These are phyloP conservation scores for Vulpes lagopus DNA, from an alignment of 2,113 vertebrate genomes.

Conservation along the genomic window DNA sequence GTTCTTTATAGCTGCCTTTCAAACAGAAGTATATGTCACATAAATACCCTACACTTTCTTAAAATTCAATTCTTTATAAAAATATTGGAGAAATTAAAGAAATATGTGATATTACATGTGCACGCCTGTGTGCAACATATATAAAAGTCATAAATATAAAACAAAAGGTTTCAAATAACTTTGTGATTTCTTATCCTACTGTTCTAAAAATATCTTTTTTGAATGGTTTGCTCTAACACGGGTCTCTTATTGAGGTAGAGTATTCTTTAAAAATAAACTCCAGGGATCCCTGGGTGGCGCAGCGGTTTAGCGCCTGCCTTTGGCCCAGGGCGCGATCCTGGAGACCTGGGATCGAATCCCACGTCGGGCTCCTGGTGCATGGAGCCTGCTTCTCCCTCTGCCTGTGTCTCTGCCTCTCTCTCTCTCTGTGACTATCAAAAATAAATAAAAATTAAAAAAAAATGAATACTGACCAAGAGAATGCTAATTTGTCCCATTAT, in stretches of 20 bases:
- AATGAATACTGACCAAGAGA: no score
- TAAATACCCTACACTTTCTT: background rate
- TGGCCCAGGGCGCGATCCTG: no score
- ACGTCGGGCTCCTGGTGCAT: no score
- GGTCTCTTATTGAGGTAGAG: background rate
- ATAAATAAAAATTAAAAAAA: no score
- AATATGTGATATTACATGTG: background rate
- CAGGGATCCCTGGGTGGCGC: no score
- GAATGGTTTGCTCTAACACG: background rate
- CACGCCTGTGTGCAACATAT: background rate
- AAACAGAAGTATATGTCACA: background rate
- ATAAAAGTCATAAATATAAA: background rate
- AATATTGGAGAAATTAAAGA: background rate
- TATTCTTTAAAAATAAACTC: background rate
- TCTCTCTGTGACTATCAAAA: no score
- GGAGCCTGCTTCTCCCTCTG: no score
- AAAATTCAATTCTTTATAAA: constrained; percentile 22
- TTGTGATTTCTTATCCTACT: background rate
- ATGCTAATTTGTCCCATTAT: no score
- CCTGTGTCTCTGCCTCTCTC: no score
- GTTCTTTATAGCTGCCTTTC: background rate
- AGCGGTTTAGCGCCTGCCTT: no score
- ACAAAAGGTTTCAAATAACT: constrained; percentile 14
- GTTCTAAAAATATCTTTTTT: background rate
- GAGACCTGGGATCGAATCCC: no score